Conservation (phyloP, 1,140 invertebrate genomes). For the Rhyacophila brunnea region DNA sequence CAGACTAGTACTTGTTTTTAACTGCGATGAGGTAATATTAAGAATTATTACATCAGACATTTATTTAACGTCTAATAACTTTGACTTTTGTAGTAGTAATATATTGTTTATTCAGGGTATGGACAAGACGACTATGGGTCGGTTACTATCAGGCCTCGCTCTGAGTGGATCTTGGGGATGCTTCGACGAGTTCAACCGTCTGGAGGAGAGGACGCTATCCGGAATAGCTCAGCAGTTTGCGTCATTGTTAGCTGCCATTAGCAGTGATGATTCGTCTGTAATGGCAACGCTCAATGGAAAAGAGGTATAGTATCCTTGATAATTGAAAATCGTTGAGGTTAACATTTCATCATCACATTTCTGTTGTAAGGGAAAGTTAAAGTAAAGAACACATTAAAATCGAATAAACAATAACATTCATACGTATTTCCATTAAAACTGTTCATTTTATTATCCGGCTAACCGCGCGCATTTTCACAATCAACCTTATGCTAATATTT, state of each 20-base stretch:
- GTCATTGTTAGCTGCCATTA: slow-evolving; percentile 64
- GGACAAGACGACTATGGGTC: slow-evolving; percentile 89
- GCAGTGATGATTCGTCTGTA: slow-evolving; percentile 34
- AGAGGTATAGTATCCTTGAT: slow-evolving; percentile 58
- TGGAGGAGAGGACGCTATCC: slow-evolving; percentile 90
- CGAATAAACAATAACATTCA: no score
- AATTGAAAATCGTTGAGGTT: no score
- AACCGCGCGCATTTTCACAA: no score
- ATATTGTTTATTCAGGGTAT: slow-evolving; percentile 66
- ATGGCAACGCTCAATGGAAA: slow-evolving; percentile 70
- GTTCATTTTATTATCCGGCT: no score
- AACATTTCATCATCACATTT: not conserved
- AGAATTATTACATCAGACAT: not conserved
- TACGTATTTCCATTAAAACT: no score
- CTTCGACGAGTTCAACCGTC: slow-evolving; percentile 97
- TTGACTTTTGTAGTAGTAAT: not conserved
- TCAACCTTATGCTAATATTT: no score
- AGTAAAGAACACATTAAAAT: no score
- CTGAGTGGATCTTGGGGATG: slow-evolving; percentile 98
- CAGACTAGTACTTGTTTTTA: slow-evolving; percentile 92
- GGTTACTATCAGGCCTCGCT: slow-evolving; percentile 89
- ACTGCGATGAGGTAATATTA: slow-evolving; percentile 85
- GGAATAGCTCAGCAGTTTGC: slow-evolving; percentile 81
- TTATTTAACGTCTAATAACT: not conserved
- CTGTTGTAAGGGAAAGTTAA: no score